Percentiles rank a stretch among this genome's conserved stretches.
Conservation (phyloP, 2,113 vertebrate genomes). For the Serinus canaria region DNA sequence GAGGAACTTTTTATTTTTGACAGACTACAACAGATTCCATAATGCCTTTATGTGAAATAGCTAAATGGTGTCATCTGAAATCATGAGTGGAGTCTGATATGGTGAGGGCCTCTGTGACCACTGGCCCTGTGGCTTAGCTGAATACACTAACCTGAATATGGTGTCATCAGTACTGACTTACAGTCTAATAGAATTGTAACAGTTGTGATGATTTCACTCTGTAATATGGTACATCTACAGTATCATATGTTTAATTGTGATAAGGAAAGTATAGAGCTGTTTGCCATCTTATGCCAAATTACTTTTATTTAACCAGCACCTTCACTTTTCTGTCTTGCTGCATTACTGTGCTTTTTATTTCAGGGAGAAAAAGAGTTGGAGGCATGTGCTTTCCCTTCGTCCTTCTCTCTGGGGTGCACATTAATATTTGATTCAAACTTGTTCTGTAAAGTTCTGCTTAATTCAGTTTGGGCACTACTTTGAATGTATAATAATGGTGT, state of each 20-base stretch:
- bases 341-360: not conserved
- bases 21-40: not conserved
- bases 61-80: not conserved
- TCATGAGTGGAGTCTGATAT: not conserved
- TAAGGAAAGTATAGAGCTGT: not conserved
- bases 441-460: constrained; percentile 28
- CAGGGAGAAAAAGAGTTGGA: not conserved
- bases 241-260: not conserved
- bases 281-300: not conserved
- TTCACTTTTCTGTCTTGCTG: not conserved
- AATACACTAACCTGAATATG: not conserved
- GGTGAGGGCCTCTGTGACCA: not conserved
- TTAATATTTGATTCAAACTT: constrained; percentile 44
- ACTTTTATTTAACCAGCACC: not conserved
- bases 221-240: not conserved
- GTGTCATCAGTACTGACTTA: constrained; percentile 38
- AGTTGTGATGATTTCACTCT: constrained; percentile 34
- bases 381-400: not conserved
- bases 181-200: constrained; percentile 34
- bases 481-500: constrained; percentile 22
- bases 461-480: constrained; percentile 12
- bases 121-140: not conserved
- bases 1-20: not conserved
- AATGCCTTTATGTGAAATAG: not conserved
- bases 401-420: not conserved